Percentiles rank a stretch among this genome's conserved stretches.
phyloP scores from a whole-genome alignment of 2,888 invertebrate genomes.

The Euplagia quadripunctaria region DNA sequence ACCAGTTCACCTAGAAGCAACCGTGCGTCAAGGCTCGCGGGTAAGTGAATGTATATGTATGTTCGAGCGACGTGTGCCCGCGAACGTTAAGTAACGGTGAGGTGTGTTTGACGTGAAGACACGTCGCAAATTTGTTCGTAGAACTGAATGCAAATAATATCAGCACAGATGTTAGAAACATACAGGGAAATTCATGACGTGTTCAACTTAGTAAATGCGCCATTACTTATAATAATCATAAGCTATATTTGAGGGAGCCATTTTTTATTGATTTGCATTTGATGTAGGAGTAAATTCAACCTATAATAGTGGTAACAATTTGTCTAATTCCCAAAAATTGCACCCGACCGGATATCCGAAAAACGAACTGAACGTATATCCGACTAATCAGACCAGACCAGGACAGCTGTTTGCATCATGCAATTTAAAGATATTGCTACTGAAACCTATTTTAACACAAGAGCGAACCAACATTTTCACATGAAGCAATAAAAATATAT shows the following conservation, averaged over 20 bases:
- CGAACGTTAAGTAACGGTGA: background rate
- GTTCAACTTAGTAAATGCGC: no score
- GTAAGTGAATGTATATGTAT: background rate
- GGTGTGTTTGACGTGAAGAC: background rate
- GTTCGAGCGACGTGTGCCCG: background rate
- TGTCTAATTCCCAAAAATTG: no score
- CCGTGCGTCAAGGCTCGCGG: background rate
- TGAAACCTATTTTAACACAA: background rate
- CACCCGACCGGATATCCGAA: no score
- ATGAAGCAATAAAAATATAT: conserved; percentile 10
- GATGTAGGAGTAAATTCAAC: no score
- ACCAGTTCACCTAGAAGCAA: background rate
- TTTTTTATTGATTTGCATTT: no score
- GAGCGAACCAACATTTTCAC: conserved; percentile 5
- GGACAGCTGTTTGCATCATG: background rate
- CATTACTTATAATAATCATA: no score
- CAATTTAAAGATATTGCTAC: background rate
- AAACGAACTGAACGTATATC: background rate
- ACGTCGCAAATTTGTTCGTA: conserved; percentile 13
- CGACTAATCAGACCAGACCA: background rate
- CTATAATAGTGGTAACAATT: no score
- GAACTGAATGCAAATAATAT: conserved; percentile 4
- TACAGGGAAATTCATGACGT: background rate
- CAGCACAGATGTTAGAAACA: background rate
- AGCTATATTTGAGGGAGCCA: no score